These are phyloP conservation scores for Rutilus rutilus DNA, from an alignment of 2,113 vertebrate species.

Conservation along the genomic window DNA sequence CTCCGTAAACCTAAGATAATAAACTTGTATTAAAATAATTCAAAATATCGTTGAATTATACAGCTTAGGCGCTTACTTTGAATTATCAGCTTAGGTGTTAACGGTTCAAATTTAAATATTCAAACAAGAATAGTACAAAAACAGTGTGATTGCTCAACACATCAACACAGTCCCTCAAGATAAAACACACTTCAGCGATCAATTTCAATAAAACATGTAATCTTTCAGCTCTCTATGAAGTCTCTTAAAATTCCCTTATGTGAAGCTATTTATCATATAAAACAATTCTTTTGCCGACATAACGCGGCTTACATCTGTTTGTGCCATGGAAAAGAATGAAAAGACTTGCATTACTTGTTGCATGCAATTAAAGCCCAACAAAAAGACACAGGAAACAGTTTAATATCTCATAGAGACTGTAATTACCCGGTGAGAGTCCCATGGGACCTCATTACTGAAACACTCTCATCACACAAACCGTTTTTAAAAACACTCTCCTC, in stretches of 20 bases:
- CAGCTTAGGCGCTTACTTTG: not conserved
- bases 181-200: constrained; percentile 53
- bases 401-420: constrained; percentile 83
- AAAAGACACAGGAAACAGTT: constrained; percentile 81
- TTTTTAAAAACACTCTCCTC: constrained; percentile 86
- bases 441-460: constrained; percentile 89
- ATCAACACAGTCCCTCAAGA: constrained; percentile 49
- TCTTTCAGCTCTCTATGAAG: constrained; percentile 58
- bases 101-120: constrained; percentile 31
- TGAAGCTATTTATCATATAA: constrained; percentile 78
- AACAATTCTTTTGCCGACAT: constrained; percentile 75
- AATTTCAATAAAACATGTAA: constrained; percentile 54
- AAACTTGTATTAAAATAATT: not conserved
- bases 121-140: constrained; percentile 32
- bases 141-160: constrained; percentile 26
- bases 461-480: constrained; percentile 81
- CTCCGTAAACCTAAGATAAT: not conserved
- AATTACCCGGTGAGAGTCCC: constrained; percentile 89
- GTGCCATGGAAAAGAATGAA: constrained; percentile 73
- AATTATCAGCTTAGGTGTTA: not conserved
- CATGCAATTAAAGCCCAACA: constrained; percentile 82
- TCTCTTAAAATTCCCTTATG: constrained; percentile 73
- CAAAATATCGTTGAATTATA: not conserved
- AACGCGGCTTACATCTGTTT: constrained; percentile 77
- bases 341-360: constrained; percentile 81